phyloP scores from a whole-genome alignment of 2,113 vertebrate species.

The Callionymus lyra region DNA sequence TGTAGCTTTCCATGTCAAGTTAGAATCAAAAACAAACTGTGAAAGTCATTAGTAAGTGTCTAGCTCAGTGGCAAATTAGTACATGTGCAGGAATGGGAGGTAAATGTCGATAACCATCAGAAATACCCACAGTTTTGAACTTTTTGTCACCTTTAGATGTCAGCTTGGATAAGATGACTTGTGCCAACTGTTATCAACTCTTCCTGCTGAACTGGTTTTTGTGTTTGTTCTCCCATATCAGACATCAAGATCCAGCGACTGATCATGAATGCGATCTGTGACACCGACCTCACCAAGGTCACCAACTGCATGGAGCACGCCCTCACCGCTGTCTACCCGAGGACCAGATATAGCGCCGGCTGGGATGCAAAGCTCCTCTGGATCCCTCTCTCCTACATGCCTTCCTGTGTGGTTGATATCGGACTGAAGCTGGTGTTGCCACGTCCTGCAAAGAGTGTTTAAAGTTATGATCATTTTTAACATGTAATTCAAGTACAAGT shows the following conservation, averaged over 20 bases:
- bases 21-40: too few species aligned
- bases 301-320: constrained; percentile 83
- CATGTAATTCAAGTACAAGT: constrained; percentile 10
- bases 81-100: too few species aligned
- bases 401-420: constrained; percentile 74
- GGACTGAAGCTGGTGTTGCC: constrained; percentile 75
- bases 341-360: constrained; percentile 83
- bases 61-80: too few species aligned
- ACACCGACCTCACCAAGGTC: constrained; percentile 81
- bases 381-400: constrained; percentile 88
- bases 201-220: too few species aligned
- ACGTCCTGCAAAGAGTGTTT: constrained; percentile 67
- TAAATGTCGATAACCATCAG: background rate
- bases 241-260: constrained; percentile 75
- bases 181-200: background rate
- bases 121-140: too few species aligned
- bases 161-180: too few species aligned
- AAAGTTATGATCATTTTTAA: constrained; percentile 16
- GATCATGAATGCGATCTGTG: constrained; percentile 78
- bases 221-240: constrained; percentile 33
- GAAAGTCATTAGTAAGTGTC: background rate
- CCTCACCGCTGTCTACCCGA: constrained; percentile 71
- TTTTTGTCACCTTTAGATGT: too few species aligned
- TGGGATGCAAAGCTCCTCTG: constrained; percentile 93
- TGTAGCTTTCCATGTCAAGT: background rate